phyloP scores from a whole-genome alignment of 2,888 invertebrate species.

The Lingula anatina region DNA sequence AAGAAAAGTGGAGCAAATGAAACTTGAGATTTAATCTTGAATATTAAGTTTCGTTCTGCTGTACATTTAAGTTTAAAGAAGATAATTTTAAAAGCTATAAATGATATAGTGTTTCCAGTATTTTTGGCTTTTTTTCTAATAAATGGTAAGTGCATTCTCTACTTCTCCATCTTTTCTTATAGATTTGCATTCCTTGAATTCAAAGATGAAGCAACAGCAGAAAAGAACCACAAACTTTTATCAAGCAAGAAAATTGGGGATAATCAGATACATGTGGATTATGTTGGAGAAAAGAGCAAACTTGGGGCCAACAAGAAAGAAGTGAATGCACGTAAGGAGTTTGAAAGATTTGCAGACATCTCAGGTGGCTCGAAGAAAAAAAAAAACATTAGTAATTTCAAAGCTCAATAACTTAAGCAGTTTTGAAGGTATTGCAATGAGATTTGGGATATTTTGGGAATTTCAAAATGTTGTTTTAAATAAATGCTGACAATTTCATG shows the following conservation, averaged over 20 bases:
- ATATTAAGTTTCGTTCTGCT: background rate
- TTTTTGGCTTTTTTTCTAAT: too few relatives aligned
- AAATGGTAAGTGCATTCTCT: background rate
- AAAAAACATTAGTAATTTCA: background rate
- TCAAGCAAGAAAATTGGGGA: constrained; percentile 8
- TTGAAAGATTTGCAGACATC: too few relatives aligned
- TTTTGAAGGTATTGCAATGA: too few relatives aligned
- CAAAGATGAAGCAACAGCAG: constrained; percentile 14
- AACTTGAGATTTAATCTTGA: background rate
- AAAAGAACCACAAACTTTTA: constrained; percentile 15
- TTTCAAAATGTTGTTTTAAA: too few relatives aligned
- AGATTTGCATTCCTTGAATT: constrained; percentile 21
- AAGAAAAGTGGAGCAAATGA: constrained; percentile 1
- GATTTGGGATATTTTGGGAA: too few relatives aligned
- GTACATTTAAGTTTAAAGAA: too few relatives aligned
- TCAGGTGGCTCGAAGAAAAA: background rate
- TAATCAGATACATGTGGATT: constrained; percentile 14
- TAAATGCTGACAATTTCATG: too few relatives aligned
- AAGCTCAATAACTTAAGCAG: background rate
- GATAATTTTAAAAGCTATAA: too few relatives aligned
- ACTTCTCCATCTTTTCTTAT: constrained; percentile 2
- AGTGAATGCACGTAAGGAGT: too few relatives aligned
- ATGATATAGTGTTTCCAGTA: too few relatives aligned
- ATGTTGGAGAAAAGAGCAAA: constrained; percentile 18
- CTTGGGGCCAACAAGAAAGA: too few relatives aligned